phyloP scores from a whole-genome alignment of 2,113 vertebrate species.

The Canis aureus region DNA sequence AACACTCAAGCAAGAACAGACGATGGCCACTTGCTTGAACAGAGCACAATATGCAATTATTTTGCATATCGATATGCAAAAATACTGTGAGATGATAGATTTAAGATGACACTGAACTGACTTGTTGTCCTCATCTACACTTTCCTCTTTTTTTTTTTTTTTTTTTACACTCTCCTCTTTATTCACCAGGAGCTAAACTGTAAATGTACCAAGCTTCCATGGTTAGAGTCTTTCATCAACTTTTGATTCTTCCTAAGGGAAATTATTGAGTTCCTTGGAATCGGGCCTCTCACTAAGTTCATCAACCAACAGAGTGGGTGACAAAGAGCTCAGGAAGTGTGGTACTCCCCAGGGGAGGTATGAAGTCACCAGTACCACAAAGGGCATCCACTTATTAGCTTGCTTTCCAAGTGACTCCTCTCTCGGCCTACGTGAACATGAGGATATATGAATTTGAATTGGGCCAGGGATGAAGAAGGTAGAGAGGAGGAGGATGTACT shows the following conservation, averaged over 20 bases:
- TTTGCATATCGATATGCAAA: neutral
- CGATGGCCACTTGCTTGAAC: neutral
- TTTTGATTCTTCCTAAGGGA: slow-evolving; percentile 37
- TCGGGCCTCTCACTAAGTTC: neutral
- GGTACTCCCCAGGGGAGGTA: neutral
- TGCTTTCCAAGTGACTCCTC: neutral
- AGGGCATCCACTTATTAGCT: neutral
- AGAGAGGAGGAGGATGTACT: neutral
- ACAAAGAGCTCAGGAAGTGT: neutral
- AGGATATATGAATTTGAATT: neutral
- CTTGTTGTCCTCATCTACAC: neutral
- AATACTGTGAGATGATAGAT: neutral
- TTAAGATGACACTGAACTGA: neutral
- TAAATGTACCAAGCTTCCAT: neutral
- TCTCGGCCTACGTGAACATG: neutral
- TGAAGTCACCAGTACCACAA: neutral
- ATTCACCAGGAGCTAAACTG: neutral
- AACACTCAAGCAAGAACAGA: neutral
- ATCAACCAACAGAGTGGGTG: neutral
- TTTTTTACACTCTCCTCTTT: neutral
- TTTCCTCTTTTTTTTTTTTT: neutral
- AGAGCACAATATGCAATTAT: neutral
- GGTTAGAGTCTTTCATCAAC: neutral
- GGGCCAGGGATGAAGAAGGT: neutral
- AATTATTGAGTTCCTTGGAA: neutral